These are phyloP conservation scores for Thalassophryne amazonica DNA, from an alignment of 2,797 vertebrate species.

Conservation along the genomic window DNA sequence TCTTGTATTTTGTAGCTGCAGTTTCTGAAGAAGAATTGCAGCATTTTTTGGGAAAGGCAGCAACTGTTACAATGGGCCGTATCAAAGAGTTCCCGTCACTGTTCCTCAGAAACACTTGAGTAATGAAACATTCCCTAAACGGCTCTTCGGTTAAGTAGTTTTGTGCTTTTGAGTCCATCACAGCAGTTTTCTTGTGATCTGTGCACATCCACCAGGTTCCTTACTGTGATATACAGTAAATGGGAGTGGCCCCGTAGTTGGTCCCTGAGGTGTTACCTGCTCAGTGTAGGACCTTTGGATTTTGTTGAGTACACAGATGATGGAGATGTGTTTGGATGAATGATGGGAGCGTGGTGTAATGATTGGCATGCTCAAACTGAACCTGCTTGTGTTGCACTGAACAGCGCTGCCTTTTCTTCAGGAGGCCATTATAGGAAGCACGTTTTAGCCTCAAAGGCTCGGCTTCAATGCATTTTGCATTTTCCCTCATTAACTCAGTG, in stretches of 20 bases:
- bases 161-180: not conserved
- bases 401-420: constrained; percentile 74
- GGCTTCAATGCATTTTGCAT: constrained; percentile 63
- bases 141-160: not conserved
- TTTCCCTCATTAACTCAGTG: constrained; percentile 71
- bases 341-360: constrained; percentile 58
- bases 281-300: too few relatives aligned
- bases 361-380: constrained; percentile 74
- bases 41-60: not conserved
- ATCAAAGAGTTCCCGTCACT: not conserved
- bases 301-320: constrained; percentile 40
- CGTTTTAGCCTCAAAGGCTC: constrained; percentile 71
- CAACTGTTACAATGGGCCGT: not conserved
- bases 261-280: constrained; percentile 6
- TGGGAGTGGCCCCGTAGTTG: not conserved
- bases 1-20: not conserved
- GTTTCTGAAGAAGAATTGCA: not conserved
- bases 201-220: not conserved
- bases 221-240: not conserved
- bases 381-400: constrained; percentile 68
- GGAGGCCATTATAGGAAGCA: constrained; percentile 59
- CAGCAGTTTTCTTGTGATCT: not conserved
- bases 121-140: not conserved
- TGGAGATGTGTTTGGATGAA: constrained; percentile 16
- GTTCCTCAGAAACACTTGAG: not conserved